These are phyloP conservation scores for Apodemia mormo DNA, from an alignment of 2,888 invertebrate genomes.

Conservation along the genomic window DNA sequence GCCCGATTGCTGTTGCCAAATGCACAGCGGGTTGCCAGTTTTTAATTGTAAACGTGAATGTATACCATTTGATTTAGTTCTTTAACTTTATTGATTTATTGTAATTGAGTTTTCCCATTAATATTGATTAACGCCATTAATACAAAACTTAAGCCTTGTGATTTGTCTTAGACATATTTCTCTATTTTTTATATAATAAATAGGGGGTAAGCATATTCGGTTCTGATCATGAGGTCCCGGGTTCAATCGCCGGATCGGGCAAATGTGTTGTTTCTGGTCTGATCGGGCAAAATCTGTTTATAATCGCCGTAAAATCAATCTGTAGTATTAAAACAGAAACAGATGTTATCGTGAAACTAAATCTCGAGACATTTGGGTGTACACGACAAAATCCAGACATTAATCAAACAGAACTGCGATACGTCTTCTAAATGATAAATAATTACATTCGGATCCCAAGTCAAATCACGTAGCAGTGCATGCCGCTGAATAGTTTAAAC, in stretches of 20 bases:
- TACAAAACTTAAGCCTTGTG: too few relatives aligned
- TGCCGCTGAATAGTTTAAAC: conserved; percentile 12
- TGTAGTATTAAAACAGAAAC: not conserved
- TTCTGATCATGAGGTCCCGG: too few relatives aligned
- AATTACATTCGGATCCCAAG: conserved; percentile 1
- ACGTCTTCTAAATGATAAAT: conserved; percentile 16
- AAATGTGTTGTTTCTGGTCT: too few relatives aligned
- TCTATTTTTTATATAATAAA: too few relatives aligned
- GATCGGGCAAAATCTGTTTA: too few relatives aligned
- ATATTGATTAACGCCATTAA: too few relatives aligned
- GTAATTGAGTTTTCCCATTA: too few relatives aligned
- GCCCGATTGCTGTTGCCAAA: not conserved
- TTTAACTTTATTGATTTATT: too few relatives aligned
- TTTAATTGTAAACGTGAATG: not conserved
- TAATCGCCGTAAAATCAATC: not conserved
- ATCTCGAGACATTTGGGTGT: not conserved
- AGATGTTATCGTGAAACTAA: not conserved
- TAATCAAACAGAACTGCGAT: conserved; percentile 8
- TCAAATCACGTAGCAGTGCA: conserved; percentile 14
- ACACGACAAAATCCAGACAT: not conserved
- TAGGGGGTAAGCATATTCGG: too few relatives aligned
- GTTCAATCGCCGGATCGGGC: too few relatives aligned
- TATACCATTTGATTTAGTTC: too few relatives aligned
- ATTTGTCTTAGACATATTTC: too few relatives aligned
- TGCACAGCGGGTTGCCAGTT: not conserved